phyloP scores from a whole-genome alignment of 1,140 invertebrate genomes.

The Scaptomyza pallida region DNA sequence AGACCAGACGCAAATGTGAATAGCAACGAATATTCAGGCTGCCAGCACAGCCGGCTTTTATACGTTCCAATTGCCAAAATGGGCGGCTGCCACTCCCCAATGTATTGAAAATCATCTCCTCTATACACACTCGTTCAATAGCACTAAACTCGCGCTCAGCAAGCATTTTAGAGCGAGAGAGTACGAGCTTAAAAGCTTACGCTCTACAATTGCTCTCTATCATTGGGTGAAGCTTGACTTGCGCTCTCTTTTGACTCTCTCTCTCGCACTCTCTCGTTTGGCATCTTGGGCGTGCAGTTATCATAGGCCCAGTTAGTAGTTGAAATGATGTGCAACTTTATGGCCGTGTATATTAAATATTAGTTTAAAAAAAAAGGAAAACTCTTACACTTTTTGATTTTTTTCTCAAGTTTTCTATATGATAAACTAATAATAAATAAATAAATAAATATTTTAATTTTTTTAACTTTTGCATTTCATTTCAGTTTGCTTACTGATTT shows the following conservation, averaged over 20 bases:
- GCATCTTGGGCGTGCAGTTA: conserved; percentile 10
- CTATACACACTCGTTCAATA: conserved; percentile 33
- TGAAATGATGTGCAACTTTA: conserved; percentile 42
- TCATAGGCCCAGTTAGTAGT: conserved; percentile 36
- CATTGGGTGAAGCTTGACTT: conserved; percentile 6
- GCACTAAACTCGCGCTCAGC: background rate
- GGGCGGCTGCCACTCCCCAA: conserved; percentile 46
- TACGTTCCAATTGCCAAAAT: conserved; percentile 52
- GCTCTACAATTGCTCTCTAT: background rate
- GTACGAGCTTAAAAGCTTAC: conserved; percentile 15
- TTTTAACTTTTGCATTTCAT: too few species aligned
- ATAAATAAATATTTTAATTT: background rate
- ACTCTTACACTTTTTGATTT: too few species aligned
- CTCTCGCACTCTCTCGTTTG: conserved; percentile 23
- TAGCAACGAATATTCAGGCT: conserved; percentile 49
- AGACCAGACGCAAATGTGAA: conserved; percentile 77
- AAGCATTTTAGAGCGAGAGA: background rate
- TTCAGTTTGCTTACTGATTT: too few species aligned
- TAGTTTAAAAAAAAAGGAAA: conserved; percentile 2
- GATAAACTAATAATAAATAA: too few species aligned
- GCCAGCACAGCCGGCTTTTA: conserved; percentile 47
- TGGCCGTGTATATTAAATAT: conserved; percentile 1
- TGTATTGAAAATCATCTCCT: conserved; percentile 32
- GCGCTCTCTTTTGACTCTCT: background rate
- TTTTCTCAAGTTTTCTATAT: too few species aligned